phyloP scores from a whole-genome alignment of 2,797 vertebrate species.

The Xiphophorus birchmanni region DNA sequence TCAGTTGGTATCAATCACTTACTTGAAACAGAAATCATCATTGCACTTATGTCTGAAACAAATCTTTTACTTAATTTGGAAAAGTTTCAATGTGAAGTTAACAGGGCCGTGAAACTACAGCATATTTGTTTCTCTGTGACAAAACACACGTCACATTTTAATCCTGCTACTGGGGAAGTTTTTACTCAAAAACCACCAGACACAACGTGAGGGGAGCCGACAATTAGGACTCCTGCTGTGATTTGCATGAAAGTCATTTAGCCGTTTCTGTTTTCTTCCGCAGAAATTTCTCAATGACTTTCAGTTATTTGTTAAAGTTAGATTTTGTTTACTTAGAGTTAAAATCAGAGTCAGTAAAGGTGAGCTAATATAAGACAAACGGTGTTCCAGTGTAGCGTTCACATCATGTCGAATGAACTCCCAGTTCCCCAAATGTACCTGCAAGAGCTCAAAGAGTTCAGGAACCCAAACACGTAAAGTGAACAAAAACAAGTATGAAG shows the following conservation, averaged over 20 bases:
- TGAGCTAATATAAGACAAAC: neutral
- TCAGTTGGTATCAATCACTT: neutral
- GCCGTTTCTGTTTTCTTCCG: neutral
- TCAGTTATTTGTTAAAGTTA: neutral
- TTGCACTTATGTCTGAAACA: neutral
- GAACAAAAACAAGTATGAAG: constrained; percentile 7
- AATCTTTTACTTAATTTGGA: neutral
- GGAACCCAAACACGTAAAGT: constrained; percentile 1
- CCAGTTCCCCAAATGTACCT: constrained; percentile 9
- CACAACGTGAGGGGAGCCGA: constrained; percentile 43
- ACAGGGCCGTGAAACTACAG: neutral
- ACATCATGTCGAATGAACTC: neutral
- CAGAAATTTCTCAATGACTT: neutral
- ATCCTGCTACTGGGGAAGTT: constrained; percentile 9
- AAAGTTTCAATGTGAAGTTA: neutral
- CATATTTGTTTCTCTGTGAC: constrained; percentile 4
- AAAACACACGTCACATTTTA: constrained; percentile 1
- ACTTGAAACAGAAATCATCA: neutral
- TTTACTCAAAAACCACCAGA: constrained; percentile 33
- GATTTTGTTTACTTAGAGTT: neutral
- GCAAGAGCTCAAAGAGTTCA: neutral
- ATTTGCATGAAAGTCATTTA: constrained; percentile 36
- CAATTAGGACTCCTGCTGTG: constrained; percentile 28
- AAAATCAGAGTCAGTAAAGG: neutral
- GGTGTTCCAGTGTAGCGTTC: neutral